Conservation (phyloP, 2,888 invertebrate genomes). For the Pardosa pseudoannulata region DNA sequence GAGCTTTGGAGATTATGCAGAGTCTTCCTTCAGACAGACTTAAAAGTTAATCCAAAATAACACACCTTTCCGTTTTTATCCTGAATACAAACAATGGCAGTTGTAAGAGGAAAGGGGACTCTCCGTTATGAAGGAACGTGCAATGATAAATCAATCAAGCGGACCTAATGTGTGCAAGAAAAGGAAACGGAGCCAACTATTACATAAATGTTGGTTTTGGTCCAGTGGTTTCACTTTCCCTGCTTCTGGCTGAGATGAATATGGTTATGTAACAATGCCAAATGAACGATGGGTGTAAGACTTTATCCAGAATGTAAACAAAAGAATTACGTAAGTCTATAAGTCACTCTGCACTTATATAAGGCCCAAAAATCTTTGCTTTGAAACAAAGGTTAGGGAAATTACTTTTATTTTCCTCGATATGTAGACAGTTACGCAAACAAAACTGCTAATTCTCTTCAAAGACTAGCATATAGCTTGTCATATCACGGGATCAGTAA, state of each 20-base stretch:
- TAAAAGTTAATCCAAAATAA: background rate
- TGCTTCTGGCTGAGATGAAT: background rate
- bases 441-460: too few species aligned
- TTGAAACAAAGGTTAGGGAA: too few species aligned
- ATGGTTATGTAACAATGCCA: background rate
- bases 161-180: background rate
- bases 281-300: too few species aligned
- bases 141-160: background rate
- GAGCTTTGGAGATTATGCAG: background rate
- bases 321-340: too few species aligned
- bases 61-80: background rate
- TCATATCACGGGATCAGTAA: too few species aligned
- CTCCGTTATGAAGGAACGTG: background rate
- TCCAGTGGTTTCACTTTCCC: conserved; percentile 1
- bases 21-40: background rate
- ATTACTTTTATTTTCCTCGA: too few species aligned
- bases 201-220: background rate
- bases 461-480: too few species aligned
- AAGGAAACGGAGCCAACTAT: background rate
- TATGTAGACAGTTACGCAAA: too few species aligned
- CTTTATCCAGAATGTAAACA: too few species aligned
- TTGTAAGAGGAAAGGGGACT: background rate
- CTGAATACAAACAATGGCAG: background rate
- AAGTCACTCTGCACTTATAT: too few species aligned
- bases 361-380: too few species aligned